A percentile compares a stretch with the other conserved stretches of the same genome.
Evolutionary conservation across 2,888 invertebrate species (phyloP).

Genomic region (Phragmatobia fuliginosa): DNA sequence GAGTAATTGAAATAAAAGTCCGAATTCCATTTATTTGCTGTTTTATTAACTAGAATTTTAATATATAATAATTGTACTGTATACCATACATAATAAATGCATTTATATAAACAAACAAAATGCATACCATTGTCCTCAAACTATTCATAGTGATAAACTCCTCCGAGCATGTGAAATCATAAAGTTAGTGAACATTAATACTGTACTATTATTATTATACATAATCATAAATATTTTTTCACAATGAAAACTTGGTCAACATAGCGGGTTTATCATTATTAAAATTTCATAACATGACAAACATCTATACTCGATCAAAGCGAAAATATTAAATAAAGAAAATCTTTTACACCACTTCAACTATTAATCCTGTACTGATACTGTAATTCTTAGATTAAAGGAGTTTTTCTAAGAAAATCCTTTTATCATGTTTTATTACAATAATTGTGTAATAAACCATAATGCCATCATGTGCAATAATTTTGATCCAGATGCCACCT

Average conservation of each 20-base stretch:
- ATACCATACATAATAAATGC: background rate
- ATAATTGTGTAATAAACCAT: background rate
- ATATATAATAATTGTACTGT: background rate
- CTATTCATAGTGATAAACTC: background rate
- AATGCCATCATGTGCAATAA: background rate
- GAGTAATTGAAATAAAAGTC: constrained; percentile 16
- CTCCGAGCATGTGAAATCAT: background rate
- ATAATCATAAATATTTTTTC: background rate
- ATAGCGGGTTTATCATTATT: background rate
- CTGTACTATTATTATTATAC: background rate
- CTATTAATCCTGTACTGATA: background rate
- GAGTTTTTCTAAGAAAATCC: too few species aligned
- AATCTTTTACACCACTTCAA: background rate
- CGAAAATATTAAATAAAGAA: background rate
- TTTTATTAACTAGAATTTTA: background rate
- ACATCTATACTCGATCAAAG: background rate
- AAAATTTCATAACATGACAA: background rate
- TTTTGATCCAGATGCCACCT: background rate
- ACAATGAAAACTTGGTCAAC: background rate
- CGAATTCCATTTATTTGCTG: background rate
- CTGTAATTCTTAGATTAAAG: background rate
- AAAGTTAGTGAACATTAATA: background rate
- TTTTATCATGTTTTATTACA: background rate
- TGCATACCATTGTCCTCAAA: background rate
- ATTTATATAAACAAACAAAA: background rate